phyloP scores from a whole-genome alignment of 2,888 invertebrate genomes.

The Cylloceria caligata region DNA sequence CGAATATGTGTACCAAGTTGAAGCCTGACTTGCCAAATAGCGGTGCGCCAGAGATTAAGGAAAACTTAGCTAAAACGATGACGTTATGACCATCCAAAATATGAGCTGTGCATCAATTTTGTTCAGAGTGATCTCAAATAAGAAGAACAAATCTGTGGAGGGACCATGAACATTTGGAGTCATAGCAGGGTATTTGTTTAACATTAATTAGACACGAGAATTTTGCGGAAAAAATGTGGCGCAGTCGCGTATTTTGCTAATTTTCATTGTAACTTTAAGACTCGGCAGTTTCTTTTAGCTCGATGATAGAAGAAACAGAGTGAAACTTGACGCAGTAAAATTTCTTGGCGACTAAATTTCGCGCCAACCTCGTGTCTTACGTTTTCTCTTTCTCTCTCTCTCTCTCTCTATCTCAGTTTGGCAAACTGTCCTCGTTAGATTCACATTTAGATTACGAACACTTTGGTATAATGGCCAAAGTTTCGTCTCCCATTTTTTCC shows the following conservation, averaged over 20 bases:
- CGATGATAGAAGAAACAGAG: slow-evolving; percentile 39
- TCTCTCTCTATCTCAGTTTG: slow-evolving; percentile 52
- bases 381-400: slow-evolving; percentile 29
- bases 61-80: neutral
- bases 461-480: slow-evolving; percentile 75
- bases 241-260: slow-evolving; percentile 22
- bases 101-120: neutral
- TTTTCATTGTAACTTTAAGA: slow-evolving; percentile 28
- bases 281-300: slow-evolving; percentile 33
- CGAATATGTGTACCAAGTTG: too few relatives aligned
- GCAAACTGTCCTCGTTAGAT: slow-evolving; percentile 78
- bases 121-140: too few relatives aligned
- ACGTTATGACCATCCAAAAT: neutral
- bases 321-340: slow-evolving; percentile 43
- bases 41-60: too few relatives aligned
- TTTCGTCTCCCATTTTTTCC: slow-evolving; percentile 72
- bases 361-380: slow-evolving; percentile 23
- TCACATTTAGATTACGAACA: slow-evolving; percentile 79
- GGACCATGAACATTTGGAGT: too few relatives aligned
- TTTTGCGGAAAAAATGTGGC: neutral
- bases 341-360: slow-evolving; percentile 47
- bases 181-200: too few relatives aligned
- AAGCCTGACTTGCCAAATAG: too few relatives aligned
- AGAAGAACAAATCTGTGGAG: too few relatives aligned
- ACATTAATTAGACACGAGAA: too few relatives aligned